Conservation (phyloP, 2,888 invertebrate genomes). For the Sthenelais limicola region DNA sequence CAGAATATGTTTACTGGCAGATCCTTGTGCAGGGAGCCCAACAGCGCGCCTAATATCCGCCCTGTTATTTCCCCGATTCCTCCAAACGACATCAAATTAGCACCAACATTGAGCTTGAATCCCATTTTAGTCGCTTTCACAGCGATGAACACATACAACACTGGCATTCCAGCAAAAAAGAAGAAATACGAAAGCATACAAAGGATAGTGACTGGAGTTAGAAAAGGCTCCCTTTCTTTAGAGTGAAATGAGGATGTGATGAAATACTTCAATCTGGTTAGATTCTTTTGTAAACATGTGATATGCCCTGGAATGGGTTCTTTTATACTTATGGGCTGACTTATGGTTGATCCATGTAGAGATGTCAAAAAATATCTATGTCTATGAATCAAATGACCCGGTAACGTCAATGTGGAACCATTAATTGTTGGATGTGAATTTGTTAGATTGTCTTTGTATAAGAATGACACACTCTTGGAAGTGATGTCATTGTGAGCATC, state of each 20-base stretch:
- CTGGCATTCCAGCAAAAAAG: conserved; percentile 16
- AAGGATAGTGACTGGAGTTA: neutral
- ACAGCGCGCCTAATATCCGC: neutral
- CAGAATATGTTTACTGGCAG: conserved; percentile 10
- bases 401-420: too few species aligned
- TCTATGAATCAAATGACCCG: too few species aligned
- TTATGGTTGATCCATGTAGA: too few species aligned
- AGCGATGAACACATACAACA: conserved; percentile 17
- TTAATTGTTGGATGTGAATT: too few species aligned
- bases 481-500: neutral
- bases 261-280: conserved; percentile 5
- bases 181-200: neutral
- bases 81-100: neutral
- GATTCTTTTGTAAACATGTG: too few species aligned
- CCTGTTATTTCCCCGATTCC: conserved; percentile 12
- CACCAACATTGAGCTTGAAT: neutral
- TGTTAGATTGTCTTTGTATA: too few species aligned
- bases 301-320: too few species aligned
- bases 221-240: neutral
- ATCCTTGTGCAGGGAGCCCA: neutral
- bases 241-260: neutral
- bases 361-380: too few species aligned
- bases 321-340: too few species aligned
- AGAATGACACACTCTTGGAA: too few species aligned
- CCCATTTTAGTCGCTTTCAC: conserved; percentile 5